These are phyloP conservation scores for Antrozous pallidus DNA, from an alignment of 2,797 vertebrate genomes.

Conservation along the genomic window DNA sequence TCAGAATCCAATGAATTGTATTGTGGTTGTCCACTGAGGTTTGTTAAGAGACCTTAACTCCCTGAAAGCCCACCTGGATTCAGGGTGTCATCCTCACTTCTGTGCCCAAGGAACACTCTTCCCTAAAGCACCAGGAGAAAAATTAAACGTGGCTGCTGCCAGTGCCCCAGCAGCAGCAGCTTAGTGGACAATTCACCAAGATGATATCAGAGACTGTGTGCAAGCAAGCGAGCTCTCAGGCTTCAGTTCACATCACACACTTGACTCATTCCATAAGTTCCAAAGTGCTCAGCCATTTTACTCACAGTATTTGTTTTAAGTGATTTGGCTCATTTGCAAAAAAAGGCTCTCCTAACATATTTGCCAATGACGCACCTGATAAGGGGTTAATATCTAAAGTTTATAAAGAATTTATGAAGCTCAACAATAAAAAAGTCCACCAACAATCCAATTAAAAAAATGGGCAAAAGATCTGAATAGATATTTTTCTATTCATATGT, in stretches of 20 bases:
- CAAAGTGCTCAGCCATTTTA: neutral
- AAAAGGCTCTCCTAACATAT: neutral
- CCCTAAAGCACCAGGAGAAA: neutral
- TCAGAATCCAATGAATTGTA: neutral
- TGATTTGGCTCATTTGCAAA: neutral
- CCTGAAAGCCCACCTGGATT: no score
- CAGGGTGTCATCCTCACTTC: neutral
- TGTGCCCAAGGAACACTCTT: neutral
- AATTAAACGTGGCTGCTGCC: no score
- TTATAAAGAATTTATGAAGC: no score
- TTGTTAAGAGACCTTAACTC: neutral
- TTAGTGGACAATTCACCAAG: neutral
- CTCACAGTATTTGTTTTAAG: neutral
- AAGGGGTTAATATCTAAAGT: no score
- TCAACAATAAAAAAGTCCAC: no score
- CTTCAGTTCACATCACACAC: neutral
- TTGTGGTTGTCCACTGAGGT: neutral
- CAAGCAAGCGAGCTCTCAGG: neutral
- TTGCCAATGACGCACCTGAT: no score
- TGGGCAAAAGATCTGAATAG: no score
- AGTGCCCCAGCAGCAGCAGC: neutral
- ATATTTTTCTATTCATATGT: no score
- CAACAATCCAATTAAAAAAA: no score
- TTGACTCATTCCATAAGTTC: neutral
- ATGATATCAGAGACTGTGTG: neutral